These are phyloP conservation scores for Lacerta viridis DNA, from an alignment of 2,797 vertebrate genomes.

Conservation along the genomic window DNA sequence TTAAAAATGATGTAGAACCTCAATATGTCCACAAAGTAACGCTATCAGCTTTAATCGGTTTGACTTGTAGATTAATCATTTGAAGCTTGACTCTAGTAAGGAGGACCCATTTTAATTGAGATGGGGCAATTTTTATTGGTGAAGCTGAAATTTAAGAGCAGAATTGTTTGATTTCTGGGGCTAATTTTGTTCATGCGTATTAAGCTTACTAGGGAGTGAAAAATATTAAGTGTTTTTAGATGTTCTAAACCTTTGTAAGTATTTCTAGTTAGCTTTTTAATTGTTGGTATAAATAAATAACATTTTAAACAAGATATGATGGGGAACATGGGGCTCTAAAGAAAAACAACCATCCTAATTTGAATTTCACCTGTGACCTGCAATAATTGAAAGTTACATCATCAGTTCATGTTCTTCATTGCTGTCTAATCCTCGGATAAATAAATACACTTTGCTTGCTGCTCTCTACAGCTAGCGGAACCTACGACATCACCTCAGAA, in stretches of 20 bases:
- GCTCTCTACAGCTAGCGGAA: too few species aligned
- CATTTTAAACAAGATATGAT: background rate
- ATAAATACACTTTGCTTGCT: too few species aligned
- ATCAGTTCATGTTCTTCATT: background rate
- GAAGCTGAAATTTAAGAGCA: background rate
- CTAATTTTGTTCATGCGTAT: background rate
- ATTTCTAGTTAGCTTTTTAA: too few species aligned
- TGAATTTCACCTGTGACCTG: background rate
- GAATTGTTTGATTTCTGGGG: background rate
- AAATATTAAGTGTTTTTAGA: background rate
- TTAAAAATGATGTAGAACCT: conserved; percentile 28
- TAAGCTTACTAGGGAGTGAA: background rate
- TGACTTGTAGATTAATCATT: background rate
- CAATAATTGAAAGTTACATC: background rate
- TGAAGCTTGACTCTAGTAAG: background rate
- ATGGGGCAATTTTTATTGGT: background rate
- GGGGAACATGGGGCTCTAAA: background rate
- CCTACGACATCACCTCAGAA: too few species aligned
- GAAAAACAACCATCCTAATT: background rate
- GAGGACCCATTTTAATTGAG: background rate
- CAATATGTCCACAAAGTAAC: background rate
- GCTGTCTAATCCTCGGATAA: background rate
- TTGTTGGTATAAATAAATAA: background rate
- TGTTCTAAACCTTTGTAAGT: too few species aligned
- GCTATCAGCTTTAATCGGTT: background rate